Conservation (phyloP, 2,797 vertebrate genomes). For the Siniperca scherzeri region DNA sequence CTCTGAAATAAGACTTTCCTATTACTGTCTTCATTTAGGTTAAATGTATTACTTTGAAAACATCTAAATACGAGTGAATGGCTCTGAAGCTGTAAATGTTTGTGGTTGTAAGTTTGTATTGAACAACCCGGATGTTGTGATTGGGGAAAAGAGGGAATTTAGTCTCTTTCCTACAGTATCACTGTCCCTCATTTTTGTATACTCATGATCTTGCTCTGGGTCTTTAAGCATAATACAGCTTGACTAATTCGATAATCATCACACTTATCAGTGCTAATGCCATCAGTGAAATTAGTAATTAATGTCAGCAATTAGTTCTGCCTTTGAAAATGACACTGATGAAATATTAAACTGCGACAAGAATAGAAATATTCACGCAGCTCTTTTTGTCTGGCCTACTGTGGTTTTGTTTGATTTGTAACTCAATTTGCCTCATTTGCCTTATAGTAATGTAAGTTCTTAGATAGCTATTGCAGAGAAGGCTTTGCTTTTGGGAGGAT, state of each 20-base stretch:
- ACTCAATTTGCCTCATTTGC: conserved; percentile 32
- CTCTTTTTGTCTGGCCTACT: conserved; percentile 28
- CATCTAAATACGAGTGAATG: not conserved
- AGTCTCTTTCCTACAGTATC: not conserved
- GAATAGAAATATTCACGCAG: conserved; percentile 48
- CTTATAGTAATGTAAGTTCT: conserved; percentile 32
- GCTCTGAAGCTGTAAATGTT: not conserved
- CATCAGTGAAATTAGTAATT: conserved; percentile 65
- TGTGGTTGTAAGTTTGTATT: not conserved
- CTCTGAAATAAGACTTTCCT: not conserved
- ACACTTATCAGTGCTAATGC: conserved; percentile 59
- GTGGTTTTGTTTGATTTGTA: conserved; percentile 48
- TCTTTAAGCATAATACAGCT: conserved; percentile 58
- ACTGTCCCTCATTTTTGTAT: conserved; percentile 10
- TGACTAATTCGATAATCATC: conserved; percentile 66
- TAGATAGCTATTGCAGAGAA: conserved; percentile 19
- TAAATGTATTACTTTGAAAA: not conserved
- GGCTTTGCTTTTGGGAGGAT: conserved; percentile 26
- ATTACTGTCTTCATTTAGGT: not conserved
- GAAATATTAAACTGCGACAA: conserved; percentile 67
- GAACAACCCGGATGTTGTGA: not conserved
- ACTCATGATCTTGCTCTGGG: conserved; percentile 28
- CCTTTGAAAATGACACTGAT: conserved; percentile 61
- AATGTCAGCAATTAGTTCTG: conserved; percentile 70
- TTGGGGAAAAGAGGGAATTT: not conserved